phyloP scores from a whole-genome alignment of 2,113 vertebrate species.

The Cephalophus harveyi region DNA sequence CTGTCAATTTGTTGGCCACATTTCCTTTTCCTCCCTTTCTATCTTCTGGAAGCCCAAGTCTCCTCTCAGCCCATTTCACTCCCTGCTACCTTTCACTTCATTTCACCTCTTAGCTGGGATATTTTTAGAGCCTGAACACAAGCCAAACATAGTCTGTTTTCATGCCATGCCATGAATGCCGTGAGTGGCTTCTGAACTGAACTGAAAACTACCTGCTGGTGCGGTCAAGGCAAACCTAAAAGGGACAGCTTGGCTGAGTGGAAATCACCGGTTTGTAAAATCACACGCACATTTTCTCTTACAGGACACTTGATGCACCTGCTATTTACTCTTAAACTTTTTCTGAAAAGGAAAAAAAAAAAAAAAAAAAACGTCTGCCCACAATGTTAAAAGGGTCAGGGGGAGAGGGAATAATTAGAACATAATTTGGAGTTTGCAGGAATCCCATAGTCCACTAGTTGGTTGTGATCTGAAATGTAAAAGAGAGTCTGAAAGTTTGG shows the following conservation, averaged over 20 bases:
- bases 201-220: background rate
- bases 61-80: background rate
- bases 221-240: background rate
- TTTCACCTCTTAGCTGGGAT: background rate
- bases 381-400: background rate
- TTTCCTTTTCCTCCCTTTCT: background rate
- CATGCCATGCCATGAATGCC: background rate
- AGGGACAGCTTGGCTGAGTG: background rate
- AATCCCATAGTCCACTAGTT: background rate
- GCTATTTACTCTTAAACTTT: background rate
- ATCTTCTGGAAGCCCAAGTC: background rate
- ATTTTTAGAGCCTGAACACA: background rate
- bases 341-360: background rate
- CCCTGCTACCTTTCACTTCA: background rate
- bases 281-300: background rate
- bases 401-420: background rate
- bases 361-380: background rate
- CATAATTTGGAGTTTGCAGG: background rate
- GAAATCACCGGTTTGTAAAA: background rate
- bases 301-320: background rate
- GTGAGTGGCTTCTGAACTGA: background rate
- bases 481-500: background rate
- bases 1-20: rapidly evolving
- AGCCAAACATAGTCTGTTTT: background rate
- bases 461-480: background rate